phyloP scores from a whole-genome alignment of 2,797 vertebrate genomes.

The Phoxinus dragarum region DNA sequence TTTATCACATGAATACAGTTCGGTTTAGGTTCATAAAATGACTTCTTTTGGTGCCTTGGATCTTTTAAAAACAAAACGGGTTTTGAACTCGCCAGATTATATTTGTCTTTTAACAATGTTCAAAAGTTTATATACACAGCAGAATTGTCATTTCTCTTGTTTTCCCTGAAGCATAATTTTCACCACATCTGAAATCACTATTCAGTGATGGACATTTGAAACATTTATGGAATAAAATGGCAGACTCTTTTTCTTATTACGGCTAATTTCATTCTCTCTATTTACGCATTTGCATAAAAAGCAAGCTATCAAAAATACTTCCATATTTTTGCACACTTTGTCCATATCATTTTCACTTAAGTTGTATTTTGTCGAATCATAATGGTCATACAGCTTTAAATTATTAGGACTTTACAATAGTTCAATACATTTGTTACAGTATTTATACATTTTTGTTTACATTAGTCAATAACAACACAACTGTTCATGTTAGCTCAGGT shows the following conservation, averaged over 20 bases:
- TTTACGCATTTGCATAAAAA: not conserved
- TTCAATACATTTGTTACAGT: not conserved
- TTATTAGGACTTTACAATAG: not conserved
- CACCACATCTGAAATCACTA: not conserved
- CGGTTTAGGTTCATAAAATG: constrained; percentile 33
- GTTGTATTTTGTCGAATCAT: too few species aligned
- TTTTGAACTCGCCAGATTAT: not conserved
- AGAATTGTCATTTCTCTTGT: not conserved
- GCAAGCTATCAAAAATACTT: not conserved
- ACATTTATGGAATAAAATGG: not conserved
- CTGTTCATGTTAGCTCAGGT: not conserved
- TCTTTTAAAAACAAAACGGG: not conserved
- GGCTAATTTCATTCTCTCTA: not conserved
- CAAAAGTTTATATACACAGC: not conserved
- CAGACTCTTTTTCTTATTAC: not conserved
- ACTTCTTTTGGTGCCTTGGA: not conserved
- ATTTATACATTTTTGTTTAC: not conserved
- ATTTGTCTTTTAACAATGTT: not conserved
- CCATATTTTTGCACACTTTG: not conserved
- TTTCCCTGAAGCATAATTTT: not conserved
- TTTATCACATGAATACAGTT: constrained; percentile 38
- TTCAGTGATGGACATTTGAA: not conserved
- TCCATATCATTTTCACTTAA: not conserved
- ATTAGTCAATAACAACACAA: not conserved
- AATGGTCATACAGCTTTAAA: not conserved